A percentile compares a stretch with the other conserved stretches of the same genome.
These are phyloP conservation scores for Drosophila sordidula DNA, from an alignment of 2,888 invertebrate species.

Conservation along the genomic window DNA sequence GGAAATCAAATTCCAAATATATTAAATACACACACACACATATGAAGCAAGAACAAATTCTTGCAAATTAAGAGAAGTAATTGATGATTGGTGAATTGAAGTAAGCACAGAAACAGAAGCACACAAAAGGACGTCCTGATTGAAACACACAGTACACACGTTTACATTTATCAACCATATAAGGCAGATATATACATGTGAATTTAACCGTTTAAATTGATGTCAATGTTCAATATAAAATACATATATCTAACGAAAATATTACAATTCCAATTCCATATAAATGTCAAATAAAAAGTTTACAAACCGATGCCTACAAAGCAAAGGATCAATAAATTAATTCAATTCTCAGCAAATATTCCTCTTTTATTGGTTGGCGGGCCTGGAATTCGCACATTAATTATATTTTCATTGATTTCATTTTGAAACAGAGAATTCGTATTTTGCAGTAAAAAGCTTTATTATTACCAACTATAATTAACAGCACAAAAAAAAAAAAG, in stretches of 20 bases:
- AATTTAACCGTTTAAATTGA: constrained; percentile 20
- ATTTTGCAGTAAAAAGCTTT: constrained; percentile 11
- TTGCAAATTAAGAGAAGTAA: neutral
- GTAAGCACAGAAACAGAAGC: neutral
- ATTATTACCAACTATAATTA: constrained; percentile 35
- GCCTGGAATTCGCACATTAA: too few species aligned
- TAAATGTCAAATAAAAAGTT: constrained; percentile 26
- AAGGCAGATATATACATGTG: constrained; percentile 2
- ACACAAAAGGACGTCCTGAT: neutral
- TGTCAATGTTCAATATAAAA: constrained; percentile 17
- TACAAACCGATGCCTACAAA: constrained; percentile 3
- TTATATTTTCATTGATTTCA: too few species aligned
- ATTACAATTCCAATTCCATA: constrained; percentile 22
- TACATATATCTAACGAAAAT: constrained; percentile 8
- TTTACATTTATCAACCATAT: constrained; percentile 5
- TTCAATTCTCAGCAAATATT: constrained; percentile 4
- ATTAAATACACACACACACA: neutral
- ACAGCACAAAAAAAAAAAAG: constrained; percentile 16
- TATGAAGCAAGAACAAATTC: neutral
- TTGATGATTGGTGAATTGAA: too few species aligned
- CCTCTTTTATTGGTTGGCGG: too few species aligned
- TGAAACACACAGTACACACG: neutral
- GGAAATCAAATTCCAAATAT: constrained; percentile 3
- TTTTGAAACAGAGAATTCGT: neutral
- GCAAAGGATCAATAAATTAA: constrained; percentile 26